Base-by-base conservation (phyloP, 2,888 invertebrate genomes). In the Quadroppia sp. region DNA sequence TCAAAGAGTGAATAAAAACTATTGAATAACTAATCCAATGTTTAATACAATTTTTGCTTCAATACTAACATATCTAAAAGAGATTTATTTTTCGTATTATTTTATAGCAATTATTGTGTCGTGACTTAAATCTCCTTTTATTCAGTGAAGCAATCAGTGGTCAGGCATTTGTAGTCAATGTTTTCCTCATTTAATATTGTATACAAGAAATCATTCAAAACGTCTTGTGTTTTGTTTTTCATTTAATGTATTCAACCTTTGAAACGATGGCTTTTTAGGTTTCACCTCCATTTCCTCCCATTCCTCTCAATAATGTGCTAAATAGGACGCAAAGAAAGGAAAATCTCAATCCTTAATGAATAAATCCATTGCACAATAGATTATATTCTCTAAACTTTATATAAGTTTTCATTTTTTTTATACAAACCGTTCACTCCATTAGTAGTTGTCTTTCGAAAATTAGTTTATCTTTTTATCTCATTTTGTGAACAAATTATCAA, bases 101-200 rank as follows among this genome's bases (percentile, higher is more conserved):
- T 61, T 36, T 20, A 20, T 25, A 7, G 1, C 1, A 67, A 67
- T 67, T 40, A 40, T 42, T 42, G 11, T 23, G 13, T 67, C 67
- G 67, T 67, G 67, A 67, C 40, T 40, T 11, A 67, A 23, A 36
- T 67, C 20, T 42, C 40, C 40, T 23, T 42, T 67, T 42, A 40
- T 17, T 53, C 11, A 23, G 53, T 11, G 20, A 36, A 67, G 20
- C 32, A 32, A 40, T 40, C 20, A 40, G 67, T 61, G 59, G 30
- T 61, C 59, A 61, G 30, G 32, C 67, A 67, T 42, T 67, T 42
- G 42, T 11, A 40, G 40, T 25, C 61, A 67, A 67, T 7, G 25
- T 40, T 67, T 67, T 67, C 67, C 67, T 67, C 40, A 67, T 67
- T n/a, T 61, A 53, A 23, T 53, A 53, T 17, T 36, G 36, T 7